Conservation (phyloP, 2,888 invertebrate genomes). For the Conomelus anceps region DNA sequence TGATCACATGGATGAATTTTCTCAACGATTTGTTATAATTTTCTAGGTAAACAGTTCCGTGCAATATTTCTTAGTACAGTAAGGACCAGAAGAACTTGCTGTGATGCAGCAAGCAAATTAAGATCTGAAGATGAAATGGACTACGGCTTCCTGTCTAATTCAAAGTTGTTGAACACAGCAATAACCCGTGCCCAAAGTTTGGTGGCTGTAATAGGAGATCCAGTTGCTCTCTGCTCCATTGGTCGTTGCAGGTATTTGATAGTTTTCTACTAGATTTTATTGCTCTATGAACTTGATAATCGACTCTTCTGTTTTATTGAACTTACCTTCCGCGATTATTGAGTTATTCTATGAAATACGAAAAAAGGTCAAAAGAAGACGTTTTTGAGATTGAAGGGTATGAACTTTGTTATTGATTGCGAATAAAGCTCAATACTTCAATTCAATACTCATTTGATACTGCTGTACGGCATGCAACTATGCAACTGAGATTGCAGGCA, state of each 20-base stretch:
- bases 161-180: conserved; percentile 74
- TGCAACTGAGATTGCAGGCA: too few species aligned
- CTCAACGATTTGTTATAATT: conserved; percentile 23
- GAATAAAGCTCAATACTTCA: too few species aligned
- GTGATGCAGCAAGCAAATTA: conserved; percentile 43
- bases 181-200: conserved; percentile 74
- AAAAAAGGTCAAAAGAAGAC: too few species aligned
- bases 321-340: too few species aligned
- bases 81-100: conserved; percentile 66
- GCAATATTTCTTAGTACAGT: conserved; percentile 75
- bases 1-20: background rate
- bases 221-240: conserved; percentile 70
- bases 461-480: too few species aligned
- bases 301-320: too few species aligned
- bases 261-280: too few species aligned
- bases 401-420: too few species aligned
- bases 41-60: conserved; percentile 68
- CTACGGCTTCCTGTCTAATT: conserved; percentile 75
- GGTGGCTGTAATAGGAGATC: conserved; percentile 79
- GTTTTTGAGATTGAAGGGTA: too few species aligned
- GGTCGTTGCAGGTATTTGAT: conserved; percentile 60
- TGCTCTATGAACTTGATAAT: too few species aligned
- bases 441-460: too few species aligned
- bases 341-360: too few species aligned
- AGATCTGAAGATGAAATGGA: conserved; percentile 51